A percentile compares a stretch with the other conserved stretches of the same genome.
These are phyloP conservation scores for Egretta garzetta DNA, from an alignment of 2,113 vertebrate genomes.

Conservation along the genomic window DNA sequence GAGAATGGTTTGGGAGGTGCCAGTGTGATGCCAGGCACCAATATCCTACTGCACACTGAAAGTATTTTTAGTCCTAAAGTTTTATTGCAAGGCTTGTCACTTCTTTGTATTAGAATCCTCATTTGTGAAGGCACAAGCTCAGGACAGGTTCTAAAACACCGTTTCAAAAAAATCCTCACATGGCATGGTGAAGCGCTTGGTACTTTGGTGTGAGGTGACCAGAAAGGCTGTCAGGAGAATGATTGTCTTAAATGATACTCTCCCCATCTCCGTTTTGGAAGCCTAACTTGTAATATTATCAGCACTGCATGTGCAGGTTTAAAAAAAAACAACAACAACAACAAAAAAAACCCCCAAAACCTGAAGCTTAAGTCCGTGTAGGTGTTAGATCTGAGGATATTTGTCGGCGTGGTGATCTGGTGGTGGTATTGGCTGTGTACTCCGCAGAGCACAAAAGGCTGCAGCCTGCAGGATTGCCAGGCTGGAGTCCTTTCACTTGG, in stretches of 20 bases:
- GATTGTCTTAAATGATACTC: background rate
- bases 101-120: background rate
- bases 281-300: background rate
- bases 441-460: background rate
- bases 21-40: background rate
- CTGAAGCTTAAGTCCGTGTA: too few relatives aligned
- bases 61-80: background rate
- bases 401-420: background rate
- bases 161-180: background rate
- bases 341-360: background rate
- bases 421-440: fast-evolving
- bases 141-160: background rate
- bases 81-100: fast-evolving
- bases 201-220: background rate
- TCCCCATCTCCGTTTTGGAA: background rate
- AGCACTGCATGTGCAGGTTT: background rate
- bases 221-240: background rate
- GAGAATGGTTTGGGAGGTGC: background rate
- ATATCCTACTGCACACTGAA: background rate
- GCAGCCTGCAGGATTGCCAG: background rate
- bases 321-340: too few relatives aligned
- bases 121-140: background rate
- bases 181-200: too few relatives aligned
- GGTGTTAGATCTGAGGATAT: background rate
- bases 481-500: background rate